Evolutionary conservation across 2,797 vertebrate species (phyloP), one percentile per base, ranked within the genome.

Genomic region (Tenualosa ilisha): DNA sequence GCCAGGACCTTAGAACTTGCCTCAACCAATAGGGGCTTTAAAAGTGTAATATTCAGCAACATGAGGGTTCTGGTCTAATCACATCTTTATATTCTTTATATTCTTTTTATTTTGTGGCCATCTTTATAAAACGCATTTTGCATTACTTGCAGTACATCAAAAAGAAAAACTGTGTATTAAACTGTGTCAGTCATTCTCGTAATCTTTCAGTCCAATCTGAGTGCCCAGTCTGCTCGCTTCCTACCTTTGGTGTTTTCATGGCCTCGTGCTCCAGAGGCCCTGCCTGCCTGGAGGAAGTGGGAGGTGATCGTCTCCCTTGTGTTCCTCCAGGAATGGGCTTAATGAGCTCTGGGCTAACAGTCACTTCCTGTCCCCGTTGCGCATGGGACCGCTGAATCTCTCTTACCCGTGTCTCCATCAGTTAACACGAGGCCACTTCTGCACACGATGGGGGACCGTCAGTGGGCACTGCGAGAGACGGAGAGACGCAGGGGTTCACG

Each of bases 371-470:
- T 89, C 82, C 72, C 51, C 89, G 86, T 89, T 91, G 83, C 91
- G 88, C 81, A 89, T 90, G 89, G 91, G 92, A 91, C 89, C 88
- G 93, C 91, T 92, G 91, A 72, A 89, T 92, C 93, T 93, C 92
- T 92, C 88, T 92, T 93, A 92, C 89, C 89, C 54, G 83, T 91
- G 94, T 96, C 94, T 95, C 92, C 91, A 95, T 95, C 94, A 95
- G 93, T 95, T 96, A 95, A 93, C 86, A 88, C 91, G 26, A 85
- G 86, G 90, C 40, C 72, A 46, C 75, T 46, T 72, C 82, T 26
- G 56, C 86, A 86, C 84, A 46, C 6, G 40, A 43, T 40, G 15
- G 7, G 40, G 37, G 72, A 53, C 59, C 85, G 61, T 65, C 72
- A 88, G 88, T 87, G 87, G 94, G 94, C 88, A 92, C 82, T 84